Conservation (phyloP, 1,140 invertebrate genomes). For the Bombus soroeensis region DNA sequence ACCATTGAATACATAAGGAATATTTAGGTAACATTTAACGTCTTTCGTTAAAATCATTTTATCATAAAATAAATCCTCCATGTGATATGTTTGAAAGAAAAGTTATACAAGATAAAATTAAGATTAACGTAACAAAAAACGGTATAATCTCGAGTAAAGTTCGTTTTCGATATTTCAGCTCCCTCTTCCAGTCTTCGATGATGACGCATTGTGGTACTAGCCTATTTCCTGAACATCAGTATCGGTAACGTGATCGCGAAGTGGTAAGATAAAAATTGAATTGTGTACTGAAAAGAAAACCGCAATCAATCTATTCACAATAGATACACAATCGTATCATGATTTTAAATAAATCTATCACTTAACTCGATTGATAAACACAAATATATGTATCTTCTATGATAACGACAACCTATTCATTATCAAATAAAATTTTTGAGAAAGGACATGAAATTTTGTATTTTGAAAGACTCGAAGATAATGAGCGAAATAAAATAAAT, state of each 20-base stretch:
- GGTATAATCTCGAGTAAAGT: background rate
- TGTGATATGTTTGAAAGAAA: background rate
- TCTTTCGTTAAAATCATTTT: no score
- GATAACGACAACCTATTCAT: no score
- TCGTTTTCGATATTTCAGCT: slow-evolving; percentile 4
- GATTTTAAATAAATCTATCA: background rate
- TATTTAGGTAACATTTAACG: no score
- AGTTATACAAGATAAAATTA: background rate
- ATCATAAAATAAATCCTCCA: no score
- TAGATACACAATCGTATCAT: background rate
- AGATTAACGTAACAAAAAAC: background rate
- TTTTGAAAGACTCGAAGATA: no score
- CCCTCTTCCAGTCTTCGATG: background rate
- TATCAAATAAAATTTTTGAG: no score
- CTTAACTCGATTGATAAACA: no score
- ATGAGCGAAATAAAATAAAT: no score
- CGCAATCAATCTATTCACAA: background rate
- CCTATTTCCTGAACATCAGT: background rate
- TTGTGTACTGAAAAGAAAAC: background rate
- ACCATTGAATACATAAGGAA: background rate
- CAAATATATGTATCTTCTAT: no score
- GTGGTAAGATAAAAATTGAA: background rate
- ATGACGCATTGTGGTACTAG: background rate
- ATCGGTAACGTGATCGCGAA: background rate
- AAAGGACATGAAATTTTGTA: no score